Conservation (phyloP, 35 echinoderm and acorn worm genomes). For the Heliocidaris tuberculata region DNA sequence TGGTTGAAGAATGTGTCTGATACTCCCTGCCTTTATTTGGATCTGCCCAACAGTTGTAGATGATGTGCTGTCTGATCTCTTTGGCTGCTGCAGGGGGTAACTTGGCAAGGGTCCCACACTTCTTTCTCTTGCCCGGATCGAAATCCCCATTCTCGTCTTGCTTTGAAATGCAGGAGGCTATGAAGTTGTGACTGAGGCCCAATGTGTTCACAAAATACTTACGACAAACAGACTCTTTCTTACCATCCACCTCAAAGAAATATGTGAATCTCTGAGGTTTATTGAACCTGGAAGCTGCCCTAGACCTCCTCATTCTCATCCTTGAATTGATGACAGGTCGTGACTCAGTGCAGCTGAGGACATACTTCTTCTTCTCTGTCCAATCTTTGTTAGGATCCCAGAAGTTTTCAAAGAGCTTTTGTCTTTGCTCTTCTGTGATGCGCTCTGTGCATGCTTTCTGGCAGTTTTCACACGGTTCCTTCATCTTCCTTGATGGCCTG, state of each 20-base stretch:
- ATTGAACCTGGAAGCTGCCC: not conserved
- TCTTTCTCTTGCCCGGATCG: not conserved
- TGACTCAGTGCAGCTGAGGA: conserved; percentile 28
- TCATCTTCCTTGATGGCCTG: conserved; percentile 31
- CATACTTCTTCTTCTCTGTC: conserved; percentile 39
- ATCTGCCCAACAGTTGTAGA: conserved; percentile 48
- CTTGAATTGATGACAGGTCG: not conserved
- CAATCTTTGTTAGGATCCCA: conserved; percentile 42
- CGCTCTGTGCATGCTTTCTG: conserved; percentile 25
- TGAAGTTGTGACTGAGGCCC: conserved; percentile 28
- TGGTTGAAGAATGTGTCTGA: conserved; percentile 33
- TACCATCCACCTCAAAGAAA: conserved; percentile 40
- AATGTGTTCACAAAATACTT: conserved; percentile 37
- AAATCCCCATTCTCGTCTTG: conserved; percentile 30
- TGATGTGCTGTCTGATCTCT: conserved; percentile 47
- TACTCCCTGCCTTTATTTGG: conserved; percentile 25
- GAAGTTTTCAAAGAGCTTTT: conserved; percentile 6
- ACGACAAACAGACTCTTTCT: conserved; percentile 17
- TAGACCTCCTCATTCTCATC: not conserved
- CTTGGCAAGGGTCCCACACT: conserved; percentile 6
- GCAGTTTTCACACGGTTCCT: conserved; percentile 25
- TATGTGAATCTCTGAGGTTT: not conserved
- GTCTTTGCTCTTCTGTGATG: conserved; percentile 24
- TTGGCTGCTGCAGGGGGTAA: conserved; percentile 13
- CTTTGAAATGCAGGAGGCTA: conserved; percentile 26